These are phyloP conservation scores for Tenodera sinensis DNA, from an alignment of 2,888 invertebrate genomes.

Conservation along the genomic window DNA sequence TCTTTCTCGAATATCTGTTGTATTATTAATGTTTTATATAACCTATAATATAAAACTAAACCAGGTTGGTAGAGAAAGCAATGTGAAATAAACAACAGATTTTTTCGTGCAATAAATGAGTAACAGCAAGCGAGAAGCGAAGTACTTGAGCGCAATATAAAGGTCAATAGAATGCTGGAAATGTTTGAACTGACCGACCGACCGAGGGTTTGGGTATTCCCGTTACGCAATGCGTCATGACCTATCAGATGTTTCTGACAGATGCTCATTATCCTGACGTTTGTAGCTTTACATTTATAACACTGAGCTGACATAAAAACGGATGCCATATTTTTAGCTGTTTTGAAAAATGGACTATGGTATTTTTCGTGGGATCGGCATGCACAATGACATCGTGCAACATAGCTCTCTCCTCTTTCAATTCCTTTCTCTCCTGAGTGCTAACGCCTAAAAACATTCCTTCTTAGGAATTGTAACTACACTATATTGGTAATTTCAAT, in stretches of 20 bases:
- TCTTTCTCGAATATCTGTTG: no score
- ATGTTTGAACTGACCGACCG: background rate
- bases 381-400: background rate
- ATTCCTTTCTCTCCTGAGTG: no score
- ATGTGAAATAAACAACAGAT: no score
- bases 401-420: no score
- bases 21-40: no score
- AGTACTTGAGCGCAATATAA: background rate
- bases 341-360: background rate
- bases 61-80: no score
- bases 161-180: background rate
- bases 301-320: background rate
- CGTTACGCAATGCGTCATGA: background rate
- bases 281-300: background rate
- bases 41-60: no score
- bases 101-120: no score
- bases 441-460: no score
- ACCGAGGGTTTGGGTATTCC: background rate
- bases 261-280: background rate
- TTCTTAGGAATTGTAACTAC: no score
- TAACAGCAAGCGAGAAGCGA: no score
- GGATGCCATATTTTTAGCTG: background rate
- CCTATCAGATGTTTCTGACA: constrained; percentile 3
- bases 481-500: no score
- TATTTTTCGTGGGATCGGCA: background rate